Evolutionary conservation across 1,140 invertebrate genomes (phyloP).

Genomic region (Zaprionus davidi): DNA sequence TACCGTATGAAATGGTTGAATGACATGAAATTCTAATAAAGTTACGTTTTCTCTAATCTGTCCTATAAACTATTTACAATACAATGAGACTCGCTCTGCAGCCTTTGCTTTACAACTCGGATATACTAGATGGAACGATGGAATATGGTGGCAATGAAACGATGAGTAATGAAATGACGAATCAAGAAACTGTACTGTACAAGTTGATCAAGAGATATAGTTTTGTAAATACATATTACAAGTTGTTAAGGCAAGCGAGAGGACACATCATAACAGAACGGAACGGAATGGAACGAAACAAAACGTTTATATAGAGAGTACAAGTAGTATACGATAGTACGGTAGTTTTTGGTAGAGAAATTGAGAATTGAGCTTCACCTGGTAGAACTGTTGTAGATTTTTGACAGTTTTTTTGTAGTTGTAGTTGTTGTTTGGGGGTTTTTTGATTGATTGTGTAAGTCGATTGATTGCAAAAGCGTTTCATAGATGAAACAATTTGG

Average conservation of each 20-base stretch:
- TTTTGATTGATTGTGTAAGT: constrained; percentile 25
- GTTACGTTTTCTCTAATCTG: background rate
- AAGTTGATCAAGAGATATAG: constrained; percentile 17
- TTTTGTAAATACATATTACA: constrained; percentile 13
- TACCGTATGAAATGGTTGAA: background rate
- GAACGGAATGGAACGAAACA: constrained; percentile 60
- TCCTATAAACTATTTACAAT: constrained; percentile 5
- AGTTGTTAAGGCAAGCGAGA: constrained; percentile 32
- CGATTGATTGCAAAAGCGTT: constrained; percentile 41
- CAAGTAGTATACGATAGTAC: constrained; percentile 48
- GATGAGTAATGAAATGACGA: constrained; percentile 24
- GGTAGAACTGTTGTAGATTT: constrained; percentile 78
- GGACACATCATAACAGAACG: constrained; percentile 42
- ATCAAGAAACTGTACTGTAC: constrained; percentile 37
- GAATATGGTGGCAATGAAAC: constrained; percentile 25
- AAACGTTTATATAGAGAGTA: constrained; percentile 62
- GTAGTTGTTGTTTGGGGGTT: constrained; percentile 26
- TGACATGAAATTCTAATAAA: background rate
- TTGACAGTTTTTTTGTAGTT: constrained; percentile 49
- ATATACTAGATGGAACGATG: background rate
- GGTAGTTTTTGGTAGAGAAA: constrained; percentile 30
- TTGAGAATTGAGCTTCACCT: constrained; percentile 79
- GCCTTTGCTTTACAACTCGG: background rate
- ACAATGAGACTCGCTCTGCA: background rate
- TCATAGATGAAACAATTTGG: constrained; percentile 35